phyloP scores from a whole-genome alignment of 1,140 invertebrate genomes.

The Trinorchestia longiramus region DNA sequence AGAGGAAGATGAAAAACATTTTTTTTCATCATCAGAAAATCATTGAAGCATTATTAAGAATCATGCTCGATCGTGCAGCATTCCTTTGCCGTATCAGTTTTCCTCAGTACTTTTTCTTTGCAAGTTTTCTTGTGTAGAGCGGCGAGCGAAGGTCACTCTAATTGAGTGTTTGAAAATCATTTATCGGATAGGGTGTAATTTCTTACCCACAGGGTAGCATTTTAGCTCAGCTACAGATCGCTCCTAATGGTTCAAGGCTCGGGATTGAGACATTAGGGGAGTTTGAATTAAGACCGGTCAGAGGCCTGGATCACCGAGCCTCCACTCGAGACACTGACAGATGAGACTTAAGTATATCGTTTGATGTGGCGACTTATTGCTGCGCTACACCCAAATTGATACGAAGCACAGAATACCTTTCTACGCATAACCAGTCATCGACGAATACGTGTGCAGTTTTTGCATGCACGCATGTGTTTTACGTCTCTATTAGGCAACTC shows the following conservation, averaged over 20 bases:
- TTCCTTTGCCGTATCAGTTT: background rate
- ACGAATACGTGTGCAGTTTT: background rate
- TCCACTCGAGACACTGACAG: slow-evolving; percentile 14
- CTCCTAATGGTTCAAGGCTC: slow-evolving; percentile 7
- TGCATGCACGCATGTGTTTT: background rate
- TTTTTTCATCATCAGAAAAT: background rate
- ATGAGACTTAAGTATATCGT: slow-evolving; percentile 47
- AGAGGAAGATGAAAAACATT: background rate
- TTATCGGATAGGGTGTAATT: slow-evolving; percentile 51
- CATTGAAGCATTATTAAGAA: background rate
- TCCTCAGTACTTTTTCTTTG: background rate
- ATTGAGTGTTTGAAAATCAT: slow-evolving; percentile 50
- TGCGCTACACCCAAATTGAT: slow-evolving; percentile 16
- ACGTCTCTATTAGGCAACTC: background rate
- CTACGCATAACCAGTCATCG: background rate
- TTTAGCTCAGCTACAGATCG: slow-evolving; percentile 50
- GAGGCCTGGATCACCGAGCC: background rate
- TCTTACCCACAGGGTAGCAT: slow-evolving; percentile 52
- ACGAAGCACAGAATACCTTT: background rate
- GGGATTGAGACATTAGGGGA: slow-evolving; percentile 37
- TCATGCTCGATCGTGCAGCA: background rate
- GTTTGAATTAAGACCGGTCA: background rate
- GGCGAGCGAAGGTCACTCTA: slow-evolving; percentile 23
- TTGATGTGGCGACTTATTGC: slow-evolving; percentile 48
- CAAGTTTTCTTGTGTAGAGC: slow-evolving; percentile 34